phyloP scores from a whole-genome alignment of 2,797 vertebrate species.

The Coluber constrictor region DNA sequence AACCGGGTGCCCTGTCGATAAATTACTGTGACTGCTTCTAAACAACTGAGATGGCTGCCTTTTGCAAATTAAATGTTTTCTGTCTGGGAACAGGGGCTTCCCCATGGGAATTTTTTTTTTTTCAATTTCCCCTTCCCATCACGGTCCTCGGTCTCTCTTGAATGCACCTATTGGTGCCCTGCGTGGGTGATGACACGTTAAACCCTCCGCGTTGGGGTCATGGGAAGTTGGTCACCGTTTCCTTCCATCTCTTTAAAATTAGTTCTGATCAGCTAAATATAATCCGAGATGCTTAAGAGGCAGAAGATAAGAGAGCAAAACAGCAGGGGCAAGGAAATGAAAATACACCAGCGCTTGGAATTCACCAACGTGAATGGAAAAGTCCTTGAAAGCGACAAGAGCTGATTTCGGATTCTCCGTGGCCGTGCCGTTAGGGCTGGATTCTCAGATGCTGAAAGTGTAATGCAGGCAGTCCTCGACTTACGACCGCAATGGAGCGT shows the following conservation, averaged over 20 bases:
- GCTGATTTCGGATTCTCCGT: not conserved
- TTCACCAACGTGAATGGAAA: not conserved
- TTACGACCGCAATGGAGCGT: not conserved
- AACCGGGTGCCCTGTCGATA: not conserved
- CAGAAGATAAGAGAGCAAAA: conserved; percentile 24
- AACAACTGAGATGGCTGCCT: not conserved
- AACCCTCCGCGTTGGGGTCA: conserved; percentile 65
- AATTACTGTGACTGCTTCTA: not conserved
- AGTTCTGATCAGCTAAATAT: conserved; percentile 80
- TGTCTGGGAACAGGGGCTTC: not conserved
- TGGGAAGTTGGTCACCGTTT: conserved; percentile 84
- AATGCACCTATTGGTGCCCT: not conserved
- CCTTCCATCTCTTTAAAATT: conserved; percentile 79
- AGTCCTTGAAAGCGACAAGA: not conserved
- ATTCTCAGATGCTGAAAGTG: not conserved
- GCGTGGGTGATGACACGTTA: conserved; percentile 44
- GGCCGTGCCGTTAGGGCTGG: not conserved
- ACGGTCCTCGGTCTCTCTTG: not conserved
- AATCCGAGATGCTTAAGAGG: conserved; percentile 60
- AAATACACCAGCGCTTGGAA: not conserved
- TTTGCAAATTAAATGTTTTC: not conserved
- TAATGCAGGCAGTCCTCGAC: not conserved
- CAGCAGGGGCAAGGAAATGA: not conserved
- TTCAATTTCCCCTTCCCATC: not conserved
- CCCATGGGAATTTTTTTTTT: not conserved